phyloP scores from a whole-genome alignment of 2,797 vertebrate species.

The Mergus octosetaceus region DNA sequence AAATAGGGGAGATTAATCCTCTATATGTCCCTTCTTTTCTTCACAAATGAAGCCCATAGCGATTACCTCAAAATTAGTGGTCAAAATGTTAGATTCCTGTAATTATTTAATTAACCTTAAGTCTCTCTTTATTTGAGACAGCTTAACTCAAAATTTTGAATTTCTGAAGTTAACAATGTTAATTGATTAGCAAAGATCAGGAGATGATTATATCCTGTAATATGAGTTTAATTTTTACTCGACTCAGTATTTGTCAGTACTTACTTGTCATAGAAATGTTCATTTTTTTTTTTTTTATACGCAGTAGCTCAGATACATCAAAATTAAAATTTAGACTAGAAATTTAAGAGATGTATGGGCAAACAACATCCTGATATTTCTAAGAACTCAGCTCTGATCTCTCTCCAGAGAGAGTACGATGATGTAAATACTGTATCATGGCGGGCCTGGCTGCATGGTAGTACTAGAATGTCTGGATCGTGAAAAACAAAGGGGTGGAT shows the following conservation, averaged over 20 bases:
- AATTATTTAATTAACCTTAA: background rate
- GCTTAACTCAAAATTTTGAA: background rate
- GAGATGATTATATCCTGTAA: background rate
- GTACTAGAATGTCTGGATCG: background rate
- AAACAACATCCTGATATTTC: background rate
- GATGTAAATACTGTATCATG: background rate
- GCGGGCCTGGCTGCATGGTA: background rate
- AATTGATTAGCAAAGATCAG: background rate
- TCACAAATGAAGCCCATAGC: background rate
- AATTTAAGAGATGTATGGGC: background rate
- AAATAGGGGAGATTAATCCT: background rate
- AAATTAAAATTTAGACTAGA: background rate
- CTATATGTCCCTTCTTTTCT: background rate
- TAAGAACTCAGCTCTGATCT: background rate
- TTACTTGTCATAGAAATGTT: background rate
- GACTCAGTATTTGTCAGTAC: background rate
- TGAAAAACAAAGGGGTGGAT: background rate
- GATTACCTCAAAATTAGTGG: background rate
- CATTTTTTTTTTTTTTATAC: background rate
- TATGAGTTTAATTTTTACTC: accelerated
- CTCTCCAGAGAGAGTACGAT: background rate
- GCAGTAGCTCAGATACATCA: background rate
- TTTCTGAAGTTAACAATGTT: background rate
- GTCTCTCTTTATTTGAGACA: background rate
- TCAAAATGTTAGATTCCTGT: background rate